Conservation (phyloP, 2,888 invertebrate genomes). For the Diaprepes abbreviatus region DNA sequence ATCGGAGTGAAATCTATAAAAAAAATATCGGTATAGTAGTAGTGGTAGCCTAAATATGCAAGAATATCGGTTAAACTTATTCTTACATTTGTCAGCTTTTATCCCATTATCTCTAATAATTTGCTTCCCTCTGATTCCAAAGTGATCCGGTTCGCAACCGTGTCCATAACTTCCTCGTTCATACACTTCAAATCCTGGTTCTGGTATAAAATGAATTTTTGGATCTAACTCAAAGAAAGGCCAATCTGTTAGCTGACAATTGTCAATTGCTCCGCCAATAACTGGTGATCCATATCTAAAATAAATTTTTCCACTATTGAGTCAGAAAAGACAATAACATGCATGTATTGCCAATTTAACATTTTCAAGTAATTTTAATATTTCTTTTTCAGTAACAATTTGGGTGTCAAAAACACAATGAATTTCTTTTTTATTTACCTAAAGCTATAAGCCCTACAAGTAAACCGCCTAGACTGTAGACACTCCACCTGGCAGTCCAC, state of each 20-base stretch:
- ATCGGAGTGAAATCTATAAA: too few species aligned
- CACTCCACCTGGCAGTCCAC: conserved; percentile 88
- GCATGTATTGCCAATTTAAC: too few species aligned
- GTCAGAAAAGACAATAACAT: too few species aligned
- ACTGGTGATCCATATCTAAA: conserved; percentile 77
- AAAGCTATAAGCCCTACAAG: conserved; percentile 85
- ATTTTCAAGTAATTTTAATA: too few species aligned
- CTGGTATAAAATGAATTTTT: conserved; percentile 71
- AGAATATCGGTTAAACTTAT: too few species aligned
- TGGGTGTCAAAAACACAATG: not conserved
- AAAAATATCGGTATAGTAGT: too few species aligned
- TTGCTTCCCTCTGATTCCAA: conserved; percentile 61
- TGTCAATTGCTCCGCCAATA: conserved; percentile 77
- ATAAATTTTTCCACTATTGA: too few species aligned
- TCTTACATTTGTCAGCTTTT: conserved; percentile 62
- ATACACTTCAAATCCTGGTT: conserved; percentile 81
- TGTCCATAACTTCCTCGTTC: conserved; percentile 86
- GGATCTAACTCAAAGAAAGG: conserved; percentile 77
- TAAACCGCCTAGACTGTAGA: conserved; percentile 79
- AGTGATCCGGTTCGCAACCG: conserved; percentile 81
- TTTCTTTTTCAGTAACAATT: too few species aligned
- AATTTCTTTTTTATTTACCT: conserved; percentile 68
- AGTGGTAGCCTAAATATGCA: too few species aligned
- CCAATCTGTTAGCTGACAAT: conserved; percentile 85
- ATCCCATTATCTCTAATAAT: conserved; percentile 55